Conservation (phyloP, 2,888 invertebrate species). For the Eilema griseolum region DNA sequence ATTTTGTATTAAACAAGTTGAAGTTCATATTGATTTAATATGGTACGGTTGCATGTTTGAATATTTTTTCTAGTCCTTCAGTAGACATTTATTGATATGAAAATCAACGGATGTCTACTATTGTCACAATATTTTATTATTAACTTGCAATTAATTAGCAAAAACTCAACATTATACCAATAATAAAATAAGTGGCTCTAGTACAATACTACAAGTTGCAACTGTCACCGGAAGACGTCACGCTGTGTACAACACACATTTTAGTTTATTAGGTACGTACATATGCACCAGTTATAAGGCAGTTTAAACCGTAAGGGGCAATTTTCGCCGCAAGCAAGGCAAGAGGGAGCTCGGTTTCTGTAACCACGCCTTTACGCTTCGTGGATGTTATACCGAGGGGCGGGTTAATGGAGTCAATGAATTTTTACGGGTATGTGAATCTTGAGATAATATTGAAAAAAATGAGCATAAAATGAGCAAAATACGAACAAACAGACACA, state of each 20-base stretch:
- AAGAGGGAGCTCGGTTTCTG: slow-evolving; percentile 72
- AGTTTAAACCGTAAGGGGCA: slow-evolving; percentile 73
- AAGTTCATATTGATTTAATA: neutral
- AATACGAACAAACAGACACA: neutral
- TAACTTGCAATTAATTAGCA: slow-evolving; percentile 1
- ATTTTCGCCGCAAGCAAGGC: slow-evolving; percentile 75
- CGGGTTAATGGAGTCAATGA: slow-evolving; percentile 53
- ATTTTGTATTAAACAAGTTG: neutral
- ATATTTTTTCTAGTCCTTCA: no score
- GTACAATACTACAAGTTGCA: slow-evolving; percentile 45
- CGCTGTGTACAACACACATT: slow-evolving; percentile 69
- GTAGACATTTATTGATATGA: no score
- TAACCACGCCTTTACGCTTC: slow-evolving; percentile 79
- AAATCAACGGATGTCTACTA: no score
- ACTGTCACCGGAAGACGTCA: slow-evolving; percentile 76
- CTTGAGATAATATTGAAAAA: neutral
- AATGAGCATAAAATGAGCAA: slow-evolving; percentile 1
- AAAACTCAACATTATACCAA: slow-evolving; percentile 12
- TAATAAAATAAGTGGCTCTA: slow-evolving; percentile 39
- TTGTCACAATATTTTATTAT: neutral
- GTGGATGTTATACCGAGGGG: slow-evolving; percentile 59
- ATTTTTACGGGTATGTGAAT: slow-evolving; percentile 36
- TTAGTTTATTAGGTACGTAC: slow-evolving; percentile 75
- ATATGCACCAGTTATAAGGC: slow-evolving; percentile 75
- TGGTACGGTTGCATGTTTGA: no score